Base-by-base conservation (phyloP, 2,797 vertebrate species). In the Momotus momota region DNA sequence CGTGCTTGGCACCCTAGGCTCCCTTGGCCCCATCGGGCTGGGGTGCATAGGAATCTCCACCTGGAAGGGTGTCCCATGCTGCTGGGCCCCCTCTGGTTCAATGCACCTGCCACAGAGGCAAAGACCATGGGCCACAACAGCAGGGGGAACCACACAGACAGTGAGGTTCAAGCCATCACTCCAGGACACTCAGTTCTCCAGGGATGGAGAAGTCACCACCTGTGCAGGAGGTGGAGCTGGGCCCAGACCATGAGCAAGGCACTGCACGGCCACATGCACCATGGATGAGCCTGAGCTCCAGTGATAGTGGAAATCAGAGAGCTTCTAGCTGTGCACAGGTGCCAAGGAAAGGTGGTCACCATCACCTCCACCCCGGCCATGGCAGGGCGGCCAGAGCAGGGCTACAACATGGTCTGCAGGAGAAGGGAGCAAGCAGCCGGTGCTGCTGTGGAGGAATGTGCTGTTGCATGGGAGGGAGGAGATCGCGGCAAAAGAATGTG, bases 401-500 rank as follows among this genome's bases (percentile, higher is more conserved):
- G 22, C 72, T 77, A 48, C 10, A 8, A 38, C 2, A 0, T n/a
- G 15, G 26, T 67, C 21, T 0, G 5, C 22, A 1, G 72, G 27
- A 71, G 35, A 81, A 66, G 22, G 58, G 60, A 81, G 57, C 74
- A 93, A 81, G 57, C 74, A 93, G 86, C 21, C 77, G 40, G 55
- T 0, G 3, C 16, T 0, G 35, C 35, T 35, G 35, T 35, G 62
- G 69, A 97, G 79, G 95, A 96, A 96, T 70, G 88, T 86, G 92
- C 57, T 41, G 85, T 91, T 67, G 26, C 72, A 88, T 61, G 67
- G 92, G 60, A 87, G 18, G 60, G 84, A 94, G 93, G 94, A 90
- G 93, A 96, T 96, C 96, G 97, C 65, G 6, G 71, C 27, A 82
- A 94, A 97, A 96, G 97, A 98, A 98, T 97, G 97, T 91, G 88